Evolutionary conservation across 2,888 invertebrate species (phyloP), one percentile per base, ranked within the genome.

Genomic region (Cataglyphis livida): DNA sequence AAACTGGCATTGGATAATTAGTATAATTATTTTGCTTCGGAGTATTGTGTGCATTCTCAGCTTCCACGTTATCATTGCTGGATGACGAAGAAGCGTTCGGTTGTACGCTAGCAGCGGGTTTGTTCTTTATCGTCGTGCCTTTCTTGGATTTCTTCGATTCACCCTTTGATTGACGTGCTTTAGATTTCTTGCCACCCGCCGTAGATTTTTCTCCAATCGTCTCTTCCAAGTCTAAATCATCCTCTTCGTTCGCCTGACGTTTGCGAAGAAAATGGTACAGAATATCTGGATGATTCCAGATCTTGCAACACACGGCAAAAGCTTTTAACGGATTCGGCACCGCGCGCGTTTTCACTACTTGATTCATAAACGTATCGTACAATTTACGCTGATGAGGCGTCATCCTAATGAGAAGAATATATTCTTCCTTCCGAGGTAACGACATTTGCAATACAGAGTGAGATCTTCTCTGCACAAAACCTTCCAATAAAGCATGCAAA

Each of bases 271-370:
- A 98, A 93, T 98, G 97, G 93, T 98, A 98, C 41, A 98, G 94
- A 25, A 98, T 98, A 94, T 98, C 98, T 0, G 98, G 98, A 95
- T 98, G 98, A 94, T 98, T 98, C 98, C 98, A 98, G 90, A 98
- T 98, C 96, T 99, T 99, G 94, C 99, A 99, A 94, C 99, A 99
- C 82, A 99, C 99, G 28, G 99, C 98, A 95, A 99, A 99, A 1
- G 99, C 99, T 95, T 99, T 99, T 81, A 99, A 95, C 0, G 99
- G 99, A 95, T 99, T 99, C 41, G 98, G 98, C 79, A 98, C 98
- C 18, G 97, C 96, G 73, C 98, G 97, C 25, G 97, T 97, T 35
- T 98, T 96, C 0, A 98, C 98, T 0, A 98, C 98, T 93, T 98
- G 98, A 94, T 98, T 98, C 98, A 99, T 99, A 93, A 99, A 99